Evolutionary conservation across 2,888 invertebrate genomes (phyloP).

Genomic region (Ceramica pisi): DNA sequence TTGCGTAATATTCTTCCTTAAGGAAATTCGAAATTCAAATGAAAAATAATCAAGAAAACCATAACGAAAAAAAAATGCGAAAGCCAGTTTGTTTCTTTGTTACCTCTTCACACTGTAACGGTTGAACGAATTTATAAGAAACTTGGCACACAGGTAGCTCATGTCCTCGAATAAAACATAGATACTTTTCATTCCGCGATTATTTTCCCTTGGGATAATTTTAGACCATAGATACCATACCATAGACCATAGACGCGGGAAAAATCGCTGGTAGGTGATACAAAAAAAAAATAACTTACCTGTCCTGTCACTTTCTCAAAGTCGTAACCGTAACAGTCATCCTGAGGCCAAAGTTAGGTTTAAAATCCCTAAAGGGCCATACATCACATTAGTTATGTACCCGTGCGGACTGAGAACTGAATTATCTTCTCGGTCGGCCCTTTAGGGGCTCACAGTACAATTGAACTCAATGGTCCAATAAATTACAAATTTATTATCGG

Average conservation of each 20-base stretch:
- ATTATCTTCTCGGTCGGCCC: constrained; percentile 71
- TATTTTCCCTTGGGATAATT: too few species aligned
- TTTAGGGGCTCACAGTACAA: constrained; percentile 61
- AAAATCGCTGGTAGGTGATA: too few species aligned
- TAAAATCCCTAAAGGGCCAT: constrained; percentile 72
- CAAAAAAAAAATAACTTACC: not conserved
- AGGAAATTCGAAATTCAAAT: constrained; percentile 1
- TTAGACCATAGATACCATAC: too few species aligned
- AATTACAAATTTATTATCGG: constrained; percentile 66
- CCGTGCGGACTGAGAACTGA: constrained; percentile 69
- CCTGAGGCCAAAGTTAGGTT: constrained; percentile 62
- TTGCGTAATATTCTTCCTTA: not conserved
- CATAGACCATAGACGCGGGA: too few species aligned
- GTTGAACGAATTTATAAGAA: too few species aligned
- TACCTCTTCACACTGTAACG: too few species aligned
- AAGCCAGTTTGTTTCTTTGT: too few species aligned
- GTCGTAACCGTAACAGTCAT: constrained; percentile 37
- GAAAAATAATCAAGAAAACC: constrained; percentile 1
- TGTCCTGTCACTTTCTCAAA: constrained; percentile 1
- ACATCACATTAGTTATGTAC: constrained; percentile 81
- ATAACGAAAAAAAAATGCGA: not conserved
- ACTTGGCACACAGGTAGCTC: too few species aligned
- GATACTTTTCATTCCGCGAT: too few species aligned
- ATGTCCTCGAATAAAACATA: too few species aligned
- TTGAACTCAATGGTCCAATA: constrained; percentile 66